A percentile compares a stretch with the other conserved stretches of the same genome.
phyloP scores from a whole-genome alignment of 2,888 invertebrate species.

The Athalia rosae region DNA sequence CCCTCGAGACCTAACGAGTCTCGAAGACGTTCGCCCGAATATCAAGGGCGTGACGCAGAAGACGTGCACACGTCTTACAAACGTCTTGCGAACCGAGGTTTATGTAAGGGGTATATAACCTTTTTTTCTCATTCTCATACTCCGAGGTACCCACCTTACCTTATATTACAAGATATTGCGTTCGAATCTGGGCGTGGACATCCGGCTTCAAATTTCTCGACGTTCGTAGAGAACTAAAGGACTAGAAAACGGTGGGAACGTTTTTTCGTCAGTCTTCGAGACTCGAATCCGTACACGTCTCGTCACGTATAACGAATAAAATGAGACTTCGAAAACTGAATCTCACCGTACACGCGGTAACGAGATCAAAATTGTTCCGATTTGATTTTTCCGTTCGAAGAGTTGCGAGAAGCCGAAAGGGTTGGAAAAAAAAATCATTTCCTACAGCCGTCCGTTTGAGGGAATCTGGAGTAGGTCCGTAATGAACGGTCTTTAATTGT shows the following conservation, averaged over 20 bases:
- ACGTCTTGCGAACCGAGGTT: slow-evolving; percentile 22
- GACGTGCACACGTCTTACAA: too few species aligned
- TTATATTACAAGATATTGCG: slow-evolving; percentile 31
- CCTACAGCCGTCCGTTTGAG: too few species aligned
- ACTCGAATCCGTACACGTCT: too few species aligned
- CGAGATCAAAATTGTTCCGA: too few species aligned
- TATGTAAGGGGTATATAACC: neutral
- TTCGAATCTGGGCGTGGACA: slow-evolving; percentile 69
- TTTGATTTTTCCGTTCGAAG: too few species aligned
- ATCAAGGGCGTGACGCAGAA: slow-evolving; percentile 33
- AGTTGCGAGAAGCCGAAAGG: too few species aligned
- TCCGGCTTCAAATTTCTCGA: slow-evolving; percentile 70
- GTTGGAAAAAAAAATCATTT: too few species aligned
- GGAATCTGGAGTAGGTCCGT: neutral
- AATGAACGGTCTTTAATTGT: neutral
- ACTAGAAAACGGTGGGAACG: slow-evolving; percentile 44
- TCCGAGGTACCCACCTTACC: slow-evolving; percentile 7
- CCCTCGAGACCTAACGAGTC: neutral
- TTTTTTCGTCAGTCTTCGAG: slow-evolving; percentile 34
- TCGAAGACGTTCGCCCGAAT: slow-evolving; percentile 38
- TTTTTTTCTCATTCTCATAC: neutral
- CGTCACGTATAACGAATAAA: too few species aligned
- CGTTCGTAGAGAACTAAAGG: slow-evolving; percentile 46
- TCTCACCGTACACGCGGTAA: too few species aligned
- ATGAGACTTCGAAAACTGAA: too few species aligned